Evolutionary conservation across 2,113 vertebrate species (phyloP).

Genomic region (Lampris megalopsis): DNA sequence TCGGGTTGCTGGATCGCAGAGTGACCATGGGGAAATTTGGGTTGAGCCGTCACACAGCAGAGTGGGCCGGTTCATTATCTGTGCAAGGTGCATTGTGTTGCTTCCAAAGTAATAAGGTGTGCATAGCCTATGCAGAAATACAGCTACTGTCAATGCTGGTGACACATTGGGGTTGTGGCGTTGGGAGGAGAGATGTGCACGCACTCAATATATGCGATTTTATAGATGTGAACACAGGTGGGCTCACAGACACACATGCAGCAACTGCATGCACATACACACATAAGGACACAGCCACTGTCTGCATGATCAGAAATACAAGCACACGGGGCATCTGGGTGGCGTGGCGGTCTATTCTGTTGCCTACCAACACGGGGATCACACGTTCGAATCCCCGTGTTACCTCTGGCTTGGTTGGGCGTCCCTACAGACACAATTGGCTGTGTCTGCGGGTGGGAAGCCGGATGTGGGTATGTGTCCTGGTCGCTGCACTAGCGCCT

Average conservation of each 20-base stretch:
- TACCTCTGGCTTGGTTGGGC: no score
- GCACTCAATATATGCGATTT: background rate
- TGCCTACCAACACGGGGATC: no score
- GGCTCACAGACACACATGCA: no score
- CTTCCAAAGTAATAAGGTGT: conserved; percentile 40
- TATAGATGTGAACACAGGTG: no score
- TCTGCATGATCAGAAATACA: background rate
- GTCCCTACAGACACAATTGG: no score
- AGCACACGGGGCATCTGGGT: no score
- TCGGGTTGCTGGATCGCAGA: conserved; percentile 36
- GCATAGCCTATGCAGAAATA: conserved; percentile 17
- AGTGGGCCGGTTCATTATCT: conserved; percentile 57
- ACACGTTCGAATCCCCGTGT: no score
- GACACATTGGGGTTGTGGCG: background rate
- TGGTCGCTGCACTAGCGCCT: no score
- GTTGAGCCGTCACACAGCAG: conserved; percentile 31
- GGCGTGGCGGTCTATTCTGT: no score
- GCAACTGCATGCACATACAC: background rate
- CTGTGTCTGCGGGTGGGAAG: background rate
- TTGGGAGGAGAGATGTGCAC: conserved; percentile 1
- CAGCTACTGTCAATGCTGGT: conserved; percentile 19
- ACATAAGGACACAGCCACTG: conserved; percentile 2
- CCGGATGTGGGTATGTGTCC: background rate
- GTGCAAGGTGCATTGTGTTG: conserved; percentile 8
- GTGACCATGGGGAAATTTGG: conserved; percentile 32